Conservation (phyloP, 2,888 invertebrate genomes). For the Dryadula phaetusa region DNA sequence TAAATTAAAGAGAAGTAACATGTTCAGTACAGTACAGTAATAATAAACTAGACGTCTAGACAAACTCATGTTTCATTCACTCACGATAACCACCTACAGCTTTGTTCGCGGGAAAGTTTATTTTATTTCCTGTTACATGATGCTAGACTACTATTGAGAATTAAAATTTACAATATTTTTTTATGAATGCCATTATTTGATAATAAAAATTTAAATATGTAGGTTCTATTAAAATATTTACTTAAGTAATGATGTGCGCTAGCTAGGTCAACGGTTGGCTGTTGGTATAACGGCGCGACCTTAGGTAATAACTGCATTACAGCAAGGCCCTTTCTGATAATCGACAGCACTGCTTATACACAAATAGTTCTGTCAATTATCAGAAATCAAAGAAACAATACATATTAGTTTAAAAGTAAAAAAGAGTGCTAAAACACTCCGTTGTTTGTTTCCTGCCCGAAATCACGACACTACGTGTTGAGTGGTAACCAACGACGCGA, state of each 20-base stretch:
- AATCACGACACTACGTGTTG: too few species aligned
- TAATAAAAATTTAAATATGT: not conserved
- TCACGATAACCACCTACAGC: conserved; percentile 26
- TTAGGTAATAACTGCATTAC: conserved; percentile 51
- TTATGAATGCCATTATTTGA: not conserved
- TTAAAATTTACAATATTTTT: not conserved
- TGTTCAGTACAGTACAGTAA: conserved; percentile 38
- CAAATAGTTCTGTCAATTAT: not conserved
- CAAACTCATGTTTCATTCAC: conserved; percentile 37
- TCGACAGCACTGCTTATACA: too few species aligned
- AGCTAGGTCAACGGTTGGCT: conserved; percentile 44
- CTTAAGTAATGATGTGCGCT: conserved; percentile 34
- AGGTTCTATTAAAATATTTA: conserved; percentile 20
- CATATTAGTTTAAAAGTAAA: not conserved
- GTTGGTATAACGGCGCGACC: conserved; percentile 50
- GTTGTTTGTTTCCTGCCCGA: too few species aligned
- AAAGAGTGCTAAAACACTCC: too few species aligned
- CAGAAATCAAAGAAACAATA: conserved; percentile 11
- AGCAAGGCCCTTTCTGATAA: conserved; percentile 48
- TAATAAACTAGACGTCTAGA: conserved; percentile 43
- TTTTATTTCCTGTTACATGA: conserved; percentile 5
- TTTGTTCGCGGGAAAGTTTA: conserved; percentile 32
- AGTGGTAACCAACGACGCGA: too few species aligned
- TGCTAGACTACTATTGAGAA: not conserved
- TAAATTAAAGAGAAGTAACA: not conserved